Evolutionary conservation across 2,888 invertebrate genomes (phyloP), one percentile per base, ranked within the genome.

Genomic region (Lasioglossum oenotherae): DNA sequence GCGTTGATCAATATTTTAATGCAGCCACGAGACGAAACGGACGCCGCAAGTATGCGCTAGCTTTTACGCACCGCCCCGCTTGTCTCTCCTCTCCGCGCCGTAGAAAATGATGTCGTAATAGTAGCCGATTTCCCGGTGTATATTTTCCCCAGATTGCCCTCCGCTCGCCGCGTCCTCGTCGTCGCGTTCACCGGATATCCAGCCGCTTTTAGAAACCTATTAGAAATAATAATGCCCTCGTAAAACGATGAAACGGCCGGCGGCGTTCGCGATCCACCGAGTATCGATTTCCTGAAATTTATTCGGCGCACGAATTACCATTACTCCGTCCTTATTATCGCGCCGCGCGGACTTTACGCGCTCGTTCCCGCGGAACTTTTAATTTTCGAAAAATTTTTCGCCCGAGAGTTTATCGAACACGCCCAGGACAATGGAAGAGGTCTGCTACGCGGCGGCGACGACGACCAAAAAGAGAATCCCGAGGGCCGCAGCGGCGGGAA

Each of bases 1-100:
- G 77, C 86, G 86, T 86, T 86, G 79, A 86, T 86, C 86, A 86
- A 86, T 86, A 86, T 86, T 86, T 86, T 86, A 82, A 86, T 77
- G 82, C 64, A 79, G 74, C 78, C 74, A 73, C 86, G 79, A 79
- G 75, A 64, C 31, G 74, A 82, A 82, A 74, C 73, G 67, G 78
- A 81, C 60, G 67, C 81, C 81, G 49, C 86, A 78, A 78, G 81
- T 81, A 86, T 75, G 57, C 74, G 74, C 49, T 49, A 72, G 44
- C 84, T 86, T 78, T 79, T 76, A 84, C 74, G 85, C 57, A 73
- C 73, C 64, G 84, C 41, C 44, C 44, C 38, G 49, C 38, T 60
- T 6, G 4, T 14, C 60, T 14, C 27, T 64, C 5, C 14, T 5
- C 27, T 5, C 31, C 14, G 31, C 27, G 44, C 16, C 71, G 69